Evolutionary conservation across 2,113 vertebrate genomes (phyloP), one percentile per base, ranked within the genome.

Genomic region (Micromys minutus): DNA sequence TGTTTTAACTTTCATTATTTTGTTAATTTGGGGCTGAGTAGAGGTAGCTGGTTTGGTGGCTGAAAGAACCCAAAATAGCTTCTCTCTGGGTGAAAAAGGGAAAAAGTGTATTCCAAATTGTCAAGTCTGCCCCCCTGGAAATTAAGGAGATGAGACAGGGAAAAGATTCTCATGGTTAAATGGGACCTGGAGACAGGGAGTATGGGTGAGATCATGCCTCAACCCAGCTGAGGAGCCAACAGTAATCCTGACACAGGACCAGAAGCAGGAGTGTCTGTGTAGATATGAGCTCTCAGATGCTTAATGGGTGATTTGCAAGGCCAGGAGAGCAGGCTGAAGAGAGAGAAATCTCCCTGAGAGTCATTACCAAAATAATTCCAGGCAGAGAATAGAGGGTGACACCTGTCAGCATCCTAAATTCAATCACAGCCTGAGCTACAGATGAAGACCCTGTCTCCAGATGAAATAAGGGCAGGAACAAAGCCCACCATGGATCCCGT

Each of bases 261-360:
- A 5, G 24, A 47, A 15, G 74, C 4, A 39, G 3, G 12, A 0
- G 17, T 0, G 39, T 5, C 29, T 39, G 24, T 16, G 22, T 15
- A 63, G 81, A 63, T 19, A 21, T 42, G 57, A 17, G n/a, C 7
- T 45, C 39, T 45, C 24, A 3, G 19, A 3, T 10, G 57, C 81
- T 39, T 29, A 63, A 31, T 0, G 8, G 36, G 24, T 1, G 39
- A 31, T 5, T 19, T 42, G 31, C 26, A 42, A 42, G 80, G 36
- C 29, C 22, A 1, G 22, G 7, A 42, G 55, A 57, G 2, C 34
- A 5, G 15, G n/a, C n/a, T n/a, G n/a, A n/a, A n/a, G n/a, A n/a
- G n/a, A n/a, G n/a, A 59, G 52, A 39, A 36, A 19, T 57, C 77
- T 39, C 4, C 17, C 17, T 36, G 76, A 10, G 15, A 42, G 55